Evolutionary conservation across 2,113 vertebrate species (phyloP).

Genomic region (Myotis yumanensis): DNA sequence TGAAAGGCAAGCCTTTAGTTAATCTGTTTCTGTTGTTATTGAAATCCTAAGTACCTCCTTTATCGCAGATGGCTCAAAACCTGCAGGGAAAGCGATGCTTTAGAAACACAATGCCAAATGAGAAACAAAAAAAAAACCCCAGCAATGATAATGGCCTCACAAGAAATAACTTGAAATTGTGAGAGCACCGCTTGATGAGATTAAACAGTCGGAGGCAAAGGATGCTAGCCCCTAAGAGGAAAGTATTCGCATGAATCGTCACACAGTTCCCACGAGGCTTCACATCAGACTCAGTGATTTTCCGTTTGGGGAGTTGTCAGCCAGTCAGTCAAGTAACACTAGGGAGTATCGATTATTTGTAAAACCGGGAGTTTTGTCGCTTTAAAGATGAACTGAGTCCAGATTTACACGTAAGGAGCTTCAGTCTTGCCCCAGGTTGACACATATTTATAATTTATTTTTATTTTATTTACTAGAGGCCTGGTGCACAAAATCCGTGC

Average conservation of each 20-base stretch:
- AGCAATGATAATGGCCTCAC: conserved; percentile 46
- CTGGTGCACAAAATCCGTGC: too few species aligned
- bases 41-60: conserved; percentile 72
- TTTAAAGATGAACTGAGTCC: background rate
- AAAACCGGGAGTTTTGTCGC: background rate
- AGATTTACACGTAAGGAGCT: background rate
- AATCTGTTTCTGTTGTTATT: conserved; percentile 70
- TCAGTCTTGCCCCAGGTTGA: background rate
- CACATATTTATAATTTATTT: background rate
- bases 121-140: conserved; percentile 61
- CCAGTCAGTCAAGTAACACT: background rate
- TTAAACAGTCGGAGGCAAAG: conserved; percentile 69
- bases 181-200: conserved; percentile 42
- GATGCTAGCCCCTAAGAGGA: conserved; percentile 20
- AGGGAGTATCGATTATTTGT: background rate
- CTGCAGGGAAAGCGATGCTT: conserved; percentile 51
- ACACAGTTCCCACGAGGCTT: background rate
- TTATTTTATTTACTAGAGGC: background rate
- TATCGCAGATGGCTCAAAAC: conserved; percentile 56
- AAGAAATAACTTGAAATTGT: conserved; percentile 58
- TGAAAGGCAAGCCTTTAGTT: conserved; percentile 69
- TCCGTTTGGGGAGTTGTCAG: background rate
- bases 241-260: conserved; percentile 5
- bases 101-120: conserved; percentile 47
- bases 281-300: background rate